Evolutionary conservation across 2,888 invertebrate genomes (phyloP).

Genomic region (Hipparchia sbordonii): DNA sequence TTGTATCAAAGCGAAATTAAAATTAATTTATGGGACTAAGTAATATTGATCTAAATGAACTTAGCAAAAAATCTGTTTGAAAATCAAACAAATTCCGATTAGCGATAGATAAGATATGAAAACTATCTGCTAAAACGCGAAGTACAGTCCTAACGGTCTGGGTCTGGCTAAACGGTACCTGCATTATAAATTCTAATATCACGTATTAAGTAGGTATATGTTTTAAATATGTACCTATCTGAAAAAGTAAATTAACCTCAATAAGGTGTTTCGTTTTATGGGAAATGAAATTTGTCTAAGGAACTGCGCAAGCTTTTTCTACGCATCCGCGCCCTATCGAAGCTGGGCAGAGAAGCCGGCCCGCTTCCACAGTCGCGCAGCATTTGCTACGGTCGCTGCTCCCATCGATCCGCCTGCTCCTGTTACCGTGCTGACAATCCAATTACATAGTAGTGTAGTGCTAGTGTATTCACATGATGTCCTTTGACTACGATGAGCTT

Average conservation of each 20-base stretch:
- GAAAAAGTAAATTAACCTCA: neutral
- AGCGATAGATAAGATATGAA: neutral
- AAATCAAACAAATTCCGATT: neutral
- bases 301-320: conserved; percentile 47
- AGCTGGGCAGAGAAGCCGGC: conserved; percentile 59
- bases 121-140: neutral
- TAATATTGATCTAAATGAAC: too few species aligned
- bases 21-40: neutral
- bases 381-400: conserved; percentile 53
- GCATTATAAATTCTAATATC: neutral
- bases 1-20: neutral
- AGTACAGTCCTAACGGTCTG: neutral
- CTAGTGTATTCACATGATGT: conserved; percentile 67
- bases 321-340: conserved; percentile 59
- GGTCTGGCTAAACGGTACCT: too few species aligned
- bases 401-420: conserved; percentile 63
- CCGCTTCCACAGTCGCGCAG: conserved; percentile 60
- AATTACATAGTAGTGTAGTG: conserved; percentile 54
- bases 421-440: conserved; percentile 42
- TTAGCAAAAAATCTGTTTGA: neutral
- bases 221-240: neutral
- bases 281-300: conserved; percentile 19
- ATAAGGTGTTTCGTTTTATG: neutral
- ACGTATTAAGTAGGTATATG: neutral
- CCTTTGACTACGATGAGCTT: conserved; percentile 86